These are phyloP conservation scores for Eciton burchellii DNA, from an alignment of 1,140 invertebrate species.

Conservation along the genomic window DNA sequence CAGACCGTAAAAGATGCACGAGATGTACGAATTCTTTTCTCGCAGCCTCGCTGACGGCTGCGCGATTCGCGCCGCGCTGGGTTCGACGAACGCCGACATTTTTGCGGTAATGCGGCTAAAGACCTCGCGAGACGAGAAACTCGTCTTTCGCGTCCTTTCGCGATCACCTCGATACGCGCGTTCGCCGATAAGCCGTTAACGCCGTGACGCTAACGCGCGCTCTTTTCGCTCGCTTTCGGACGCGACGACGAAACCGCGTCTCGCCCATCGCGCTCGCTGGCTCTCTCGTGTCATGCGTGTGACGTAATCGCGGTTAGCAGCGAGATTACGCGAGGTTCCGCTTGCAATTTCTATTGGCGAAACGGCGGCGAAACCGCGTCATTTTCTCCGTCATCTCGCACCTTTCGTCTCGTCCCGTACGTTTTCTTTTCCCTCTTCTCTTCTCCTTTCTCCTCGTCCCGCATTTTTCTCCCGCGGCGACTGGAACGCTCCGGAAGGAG, in stretches of 20 bases:
- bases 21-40: no score
- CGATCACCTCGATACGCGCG: no score
- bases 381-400: no score
- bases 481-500: not conserved
- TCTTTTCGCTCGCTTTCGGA: constrained; percentile 48
- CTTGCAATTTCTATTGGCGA: constrained; percentile 43
- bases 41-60: not conserved
- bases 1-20: no score
- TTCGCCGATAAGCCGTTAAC: no score
- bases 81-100: constrained; percentile 25
- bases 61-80: not conserved
- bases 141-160: constrained; percentile 67
- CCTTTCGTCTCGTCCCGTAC: no score
- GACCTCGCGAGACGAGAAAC: constrained; percentile 58
- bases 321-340: constrained; percentile 27
- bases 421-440: no score
- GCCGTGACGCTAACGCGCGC: constrained; percentile 19
- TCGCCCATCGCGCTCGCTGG: constrained; percentile 23
- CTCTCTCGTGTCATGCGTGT: constrained; percentile 34
- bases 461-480: not conserved
- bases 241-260: constrained; percentile 27
- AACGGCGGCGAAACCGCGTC: not conserved
- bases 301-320: constrained; percentile 46
- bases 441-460: no score
- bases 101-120: constrained; percentile 27